A percentile compares a stretch with the other conserved stretches of the same genome.
Conservation (phyloP, 2,113 vertebrate species). For the Tachysurus fulvidraco region DNA sequence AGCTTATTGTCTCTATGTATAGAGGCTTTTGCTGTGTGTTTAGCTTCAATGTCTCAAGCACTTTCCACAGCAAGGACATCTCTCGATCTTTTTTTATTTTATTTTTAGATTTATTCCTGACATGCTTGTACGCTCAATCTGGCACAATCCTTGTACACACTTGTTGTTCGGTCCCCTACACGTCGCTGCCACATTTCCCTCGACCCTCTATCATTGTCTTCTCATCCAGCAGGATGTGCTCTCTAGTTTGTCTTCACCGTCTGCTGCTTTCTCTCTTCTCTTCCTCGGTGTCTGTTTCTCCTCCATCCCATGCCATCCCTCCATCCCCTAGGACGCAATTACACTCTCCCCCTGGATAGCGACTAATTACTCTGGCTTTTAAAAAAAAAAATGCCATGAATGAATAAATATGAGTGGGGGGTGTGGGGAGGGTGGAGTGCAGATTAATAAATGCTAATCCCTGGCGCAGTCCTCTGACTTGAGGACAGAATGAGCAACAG, state of each 20-base stretch:
- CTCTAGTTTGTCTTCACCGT: slow-evolving; percentile 25
- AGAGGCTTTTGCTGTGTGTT: not conserved
- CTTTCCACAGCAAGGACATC: not conserved
- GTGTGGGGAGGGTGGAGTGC: slow-evolving; percentile 8
- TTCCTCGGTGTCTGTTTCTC: slow-evolving; percentile 29
- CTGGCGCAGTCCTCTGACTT: slow-evolving; percentile 52
- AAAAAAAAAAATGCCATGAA: slow-evolving; percentile 70
- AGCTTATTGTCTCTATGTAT: not conserved
- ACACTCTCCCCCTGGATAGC: slow-evolving; percentile 72
- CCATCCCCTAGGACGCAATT: slow-evolving; percentile 76
- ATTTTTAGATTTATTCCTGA: not conserved
- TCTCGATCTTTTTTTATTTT: not conserved
- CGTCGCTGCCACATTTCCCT: slow-evolving; percentile 16
- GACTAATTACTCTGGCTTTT: slow-evolving; percentile 73
- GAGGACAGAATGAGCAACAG: slow-evolving; percentile 31
- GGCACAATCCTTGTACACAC: not conserved
- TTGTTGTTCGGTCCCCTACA: not conserved
- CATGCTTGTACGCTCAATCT: not conserved
- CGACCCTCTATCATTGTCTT: slow-evolving; percentile 2
- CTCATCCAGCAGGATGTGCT: slow-evolving; percentile 27
- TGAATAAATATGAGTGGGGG: slow-evolving; percentile 68
- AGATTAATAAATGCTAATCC: slow-evolving; percentile 72
- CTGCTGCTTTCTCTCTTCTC: slow-evolving; percentile 11
- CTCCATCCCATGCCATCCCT: slow-evolving; percentile 61
- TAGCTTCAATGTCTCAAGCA: not conserved